Conservation (phyloP, 2,113 vertebrate species). For the Corythaeola cristata region DNA sequence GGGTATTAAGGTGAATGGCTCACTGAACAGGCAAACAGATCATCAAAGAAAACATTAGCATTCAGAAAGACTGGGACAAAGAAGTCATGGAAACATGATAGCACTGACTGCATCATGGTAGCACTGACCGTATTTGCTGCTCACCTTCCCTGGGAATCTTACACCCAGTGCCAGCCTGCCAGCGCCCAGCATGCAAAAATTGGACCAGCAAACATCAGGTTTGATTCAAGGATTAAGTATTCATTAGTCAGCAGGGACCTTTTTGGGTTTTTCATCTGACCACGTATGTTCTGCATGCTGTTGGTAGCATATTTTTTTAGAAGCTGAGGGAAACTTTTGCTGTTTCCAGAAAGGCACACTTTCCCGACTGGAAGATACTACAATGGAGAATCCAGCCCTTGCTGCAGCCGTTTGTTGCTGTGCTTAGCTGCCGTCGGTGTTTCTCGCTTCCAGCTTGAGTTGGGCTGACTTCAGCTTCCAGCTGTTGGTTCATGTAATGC, state of each 20-base stretch:
- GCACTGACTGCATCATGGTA: too few species aligned
- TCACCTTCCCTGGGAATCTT: not conserved
- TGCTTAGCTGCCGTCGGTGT: not conserved
- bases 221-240: not conserved
- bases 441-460: not conserved
- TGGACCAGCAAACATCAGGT: accelerated
- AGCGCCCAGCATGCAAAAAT: accelerated
- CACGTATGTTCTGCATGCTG: not conserved
- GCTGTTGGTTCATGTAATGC: not conserved
- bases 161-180: not conserved
- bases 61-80: not conserved
- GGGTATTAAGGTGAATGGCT: not conserved
- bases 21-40: not conserved
- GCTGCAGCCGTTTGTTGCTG: accelerated
- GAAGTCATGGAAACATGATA: accelerated
- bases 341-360: not conserved
- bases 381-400: not conserved
- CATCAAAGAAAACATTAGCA: not conserved
- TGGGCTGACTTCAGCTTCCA: conserved; percentile 7
- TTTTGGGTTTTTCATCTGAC: not conserved
- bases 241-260: not conserved
- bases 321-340: not conserved
- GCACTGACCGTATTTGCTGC: not conserved
- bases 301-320: not conserved
- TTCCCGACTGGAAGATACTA: not conserved